phyloP scores from a whole-genome alignment of 2,113 vertebrate species.

The Chiloscyllium plagiosum region DNA sequence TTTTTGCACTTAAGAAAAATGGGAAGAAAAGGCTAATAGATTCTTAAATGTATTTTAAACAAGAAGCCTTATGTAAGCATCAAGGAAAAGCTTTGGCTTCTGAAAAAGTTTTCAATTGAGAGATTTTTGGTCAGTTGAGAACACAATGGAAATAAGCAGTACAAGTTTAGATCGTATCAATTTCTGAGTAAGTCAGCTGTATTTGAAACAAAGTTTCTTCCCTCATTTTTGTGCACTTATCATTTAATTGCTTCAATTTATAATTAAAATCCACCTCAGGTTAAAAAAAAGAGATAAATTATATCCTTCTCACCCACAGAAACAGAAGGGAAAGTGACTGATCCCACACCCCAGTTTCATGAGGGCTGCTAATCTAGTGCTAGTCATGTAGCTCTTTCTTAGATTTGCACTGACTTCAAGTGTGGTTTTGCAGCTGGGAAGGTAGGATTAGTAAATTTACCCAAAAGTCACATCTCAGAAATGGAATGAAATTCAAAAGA shows the following conservation, averaged over 20 bases:
- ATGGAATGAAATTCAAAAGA: conserved; percentile 23
- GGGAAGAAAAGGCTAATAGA: not conserved
- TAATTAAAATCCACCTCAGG: not conserved
- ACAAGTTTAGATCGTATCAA: not conserved
- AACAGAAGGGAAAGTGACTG: not conserved
- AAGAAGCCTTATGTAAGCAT: no score
- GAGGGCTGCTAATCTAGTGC: not conserved
- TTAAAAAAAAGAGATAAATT: not conserved
- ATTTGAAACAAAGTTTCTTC: not conserved
- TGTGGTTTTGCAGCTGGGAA: not conserved
- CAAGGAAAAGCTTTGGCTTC: no score
- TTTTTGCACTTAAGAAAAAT: not conserved
- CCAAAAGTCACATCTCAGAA: not conserved
- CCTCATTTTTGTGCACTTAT: not conserved
- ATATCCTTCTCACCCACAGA: not conserved
- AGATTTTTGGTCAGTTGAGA: not conserved
- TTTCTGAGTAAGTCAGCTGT: not conserved
- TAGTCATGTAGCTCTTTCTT: not conserved
- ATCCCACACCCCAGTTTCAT: not conserved
- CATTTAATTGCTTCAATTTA: not conserved
- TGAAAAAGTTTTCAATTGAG: not conserved
- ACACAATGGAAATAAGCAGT: not conserved
- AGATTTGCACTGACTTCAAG: not conserved
- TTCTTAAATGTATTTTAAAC: not conserved
- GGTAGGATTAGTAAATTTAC: conserved; percentile 5